Conservation (phyloP, 1,140 invertebrate species). For the Apolygus lucorum region DNA sequence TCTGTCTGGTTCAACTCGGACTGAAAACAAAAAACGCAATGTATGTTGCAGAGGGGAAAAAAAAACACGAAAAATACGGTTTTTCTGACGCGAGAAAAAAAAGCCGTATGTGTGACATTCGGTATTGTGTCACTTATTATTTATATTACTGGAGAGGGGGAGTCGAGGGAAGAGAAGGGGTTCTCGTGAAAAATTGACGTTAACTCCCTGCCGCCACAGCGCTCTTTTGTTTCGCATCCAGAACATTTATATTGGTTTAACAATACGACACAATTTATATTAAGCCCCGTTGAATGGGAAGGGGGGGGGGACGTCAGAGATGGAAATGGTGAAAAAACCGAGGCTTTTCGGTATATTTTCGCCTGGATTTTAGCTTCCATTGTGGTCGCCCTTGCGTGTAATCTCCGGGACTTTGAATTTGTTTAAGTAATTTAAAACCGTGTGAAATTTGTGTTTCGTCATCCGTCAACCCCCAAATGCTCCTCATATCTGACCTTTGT, state of each 20-base stretch:
- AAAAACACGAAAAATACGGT: too few relatives aligned
- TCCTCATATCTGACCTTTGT: too few relatives aligned
- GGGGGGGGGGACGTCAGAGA: background rate
- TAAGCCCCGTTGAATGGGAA: background rate
- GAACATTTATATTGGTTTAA: constrained; percentile 16
- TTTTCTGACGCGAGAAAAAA: too few relatives aligned
- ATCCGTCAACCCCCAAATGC: too few relatives aligned
- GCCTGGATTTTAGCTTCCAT: background rate
- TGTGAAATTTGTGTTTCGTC: background rate
- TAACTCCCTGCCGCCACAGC: background rate
- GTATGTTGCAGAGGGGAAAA: too few relatives aligned
- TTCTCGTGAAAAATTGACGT: constrained; percentile 21
- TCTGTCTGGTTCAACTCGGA: too few relatives aligned
- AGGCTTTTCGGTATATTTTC: background rate
- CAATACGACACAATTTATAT: constrained; percentile 8
- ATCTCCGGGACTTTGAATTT: background rate
- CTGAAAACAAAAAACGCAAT: too few relatives aligned
- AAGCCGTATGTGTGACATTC: constrained; percentile 23
- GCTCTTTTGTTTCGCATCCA: background rate
- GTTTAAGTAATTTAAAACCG: background rate
- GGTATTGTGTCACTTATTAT: constrained; percentile 23
- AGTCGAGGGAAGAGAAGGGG: background rate
- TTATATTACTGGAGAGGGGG: constrained; percentile 10
- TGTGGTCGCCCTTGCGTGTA: background rate
- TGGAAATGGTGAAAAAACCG: background rate